Evolutionary conservation across 2,888 invertebrate genomes (phyloP), one percentile per base, ranked within the genome.

Genomic region (Drosophila kambysellisi): DNA sequence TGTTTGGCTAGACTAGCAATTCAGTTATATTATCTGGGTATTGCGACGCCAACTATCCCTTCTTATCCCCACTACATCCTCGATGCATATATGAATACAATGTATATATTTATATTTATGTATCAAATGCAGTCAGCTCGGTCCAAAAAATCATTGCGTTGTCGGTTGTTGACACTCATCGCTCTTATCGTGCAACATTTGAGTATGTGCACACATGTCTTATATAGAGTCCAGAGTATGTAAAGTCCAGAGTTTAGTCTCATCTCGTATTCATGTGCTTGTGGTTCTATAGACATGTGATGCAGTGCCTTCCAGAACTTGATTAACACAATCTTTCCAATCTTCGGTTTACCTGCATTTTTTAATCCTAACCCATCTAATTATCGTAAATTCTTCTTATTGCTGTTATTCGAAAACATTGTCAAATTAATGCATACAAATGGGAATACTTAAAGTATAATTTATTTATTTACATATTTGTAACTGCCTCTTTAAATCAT

Each of bases 131-230:
- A 69, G 46, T 66, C 59, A 63, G n/a, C 32, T 59, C 59, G 51
- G 39, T 58, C 30, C 33, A 61, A 58, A 61, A 65, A 59, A 56
- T 25, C 59, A 37, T 25, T 29, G 43, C 53, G 54, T 78, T 78
- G 70, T 80, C 67, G 78, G 80, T 71, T 78, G 76, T 80, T 79
- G 81, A 80, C 81, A 72, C 65, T 53, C 56, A 52, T 50, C 25
- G 58, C 7, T 58, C 68, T 78, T 78, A 78, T 78, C 78, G 37
- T 65, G 59, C 50, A 43, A 35, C 48, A 48, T 50, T 35, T 52
- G 39, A 25, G 37, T 29, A 54, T 15, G 25, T 52, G 48, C 32
- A 29, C 52, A 12, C n/a, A 30, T 48, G 29, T 54, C 25, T 32
- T 46, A 32, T 29, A 29, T 37, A 25, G 46, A 15, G 46, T 46